Conservation (phyloP, 1,140 invertebrate species). For the Drosophila azteca region DNA sequence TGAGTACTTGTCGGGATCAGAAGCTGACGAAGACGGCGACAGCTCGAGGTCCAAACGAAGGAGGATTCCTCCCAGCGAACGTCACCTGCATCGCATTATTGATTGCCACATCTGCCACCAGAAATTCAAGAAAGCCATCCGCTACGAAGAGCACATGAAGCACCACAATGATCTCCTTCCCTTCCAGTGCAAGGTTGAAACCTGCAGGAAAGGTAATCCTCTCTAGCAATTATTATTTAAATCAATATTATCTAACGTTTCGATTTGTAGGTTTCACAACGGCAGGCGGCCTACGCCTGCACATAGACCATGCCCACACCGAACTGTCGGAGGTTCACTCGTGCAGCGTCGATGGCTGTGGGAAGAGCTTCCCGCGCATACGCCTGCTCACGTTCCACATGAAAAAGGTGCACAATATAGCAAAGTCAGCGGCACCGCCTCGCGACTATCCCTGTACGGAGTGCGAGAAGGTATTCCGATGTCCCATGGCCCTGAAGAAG, state of each 20-base stretch:
- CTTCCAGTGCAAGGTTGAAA: slow-evolving; percentile 74
- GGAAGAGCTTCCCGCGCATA: slow-evolving; percentile 70
- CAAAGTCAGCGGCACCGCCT: slow-evolving; percentile 69
- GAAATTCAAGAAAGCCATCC: slow-evolving; percentile 77
- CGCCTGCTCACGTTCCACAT: slow-evolving; percentile 80
- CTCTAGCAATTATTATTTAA: background rate
- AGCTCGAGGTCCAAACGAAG: slow-evolving; percentile 54
- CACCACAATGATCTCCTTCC: slow-evolving; percentile 77
- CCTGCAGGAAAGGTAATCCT: slow-evolving; percentile 60
- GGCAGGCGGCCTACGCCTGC: slow-evolving; percentile 69
- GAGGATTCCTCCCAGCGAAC: slow-evolving; percentile 56
- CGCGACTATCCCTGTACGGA: slow-evolving; percentile 74
- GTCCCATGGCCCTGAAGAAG: slow-evolving; percentile 82
- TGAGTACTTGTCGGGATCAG: slow-evolving; percentile 15
- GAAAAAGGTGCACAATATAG: slow-evolving; percentile 76
- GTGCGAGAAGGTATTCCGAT: slow-evolving; percentile 78
- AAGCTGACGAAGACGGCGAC: slow-evolving; percentile 32
- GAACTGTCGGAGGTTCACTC: slow-evolving; percentile 70
- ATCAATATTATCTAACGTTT: background rate
- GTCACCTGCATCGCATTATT: slow-evolving; percentile 70
- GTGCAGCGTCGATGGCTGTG: slow-evolving; percentile 72
- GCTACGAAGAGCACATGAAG: slow-evolving; percentile 80
- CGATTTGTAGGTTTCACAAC: slow-evolving; percentile 62
- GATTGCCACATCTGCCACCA: slow-evolving; percentile 81
- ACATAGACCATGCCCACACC: slow-evolving; percentile 75